Conservation (phyloP, 2,888 invertebrate species). For the Tanytarsus gracilentus region DNA sequence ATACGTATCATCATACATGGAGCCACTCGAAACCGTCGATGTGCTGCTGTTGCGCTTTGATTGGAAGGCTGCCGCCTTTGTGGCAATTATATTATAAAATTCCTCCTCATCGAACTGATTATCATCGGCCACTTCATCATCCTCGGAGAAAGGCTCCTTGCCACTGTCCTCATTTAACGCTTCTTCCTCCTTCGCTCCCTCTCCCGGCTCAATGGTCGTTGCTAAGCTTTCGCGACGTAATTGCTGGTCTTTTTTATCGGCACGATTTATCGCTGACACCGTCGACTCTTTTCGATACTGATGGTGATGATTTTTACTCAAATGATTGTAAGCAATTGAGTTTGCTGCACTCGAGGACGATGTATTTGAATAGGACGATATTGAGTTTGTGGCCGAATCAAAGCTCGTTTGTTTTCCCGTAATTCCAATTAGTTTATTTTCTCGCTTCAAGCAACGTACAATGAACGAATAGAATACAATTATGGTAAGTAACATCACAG, state of each 20-base stretch:
- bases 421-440: slow-evolving; percentile 14
- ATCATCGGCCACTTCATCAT: slow-evolving; percentile 24
- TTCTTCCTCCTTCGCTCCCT: neutral
- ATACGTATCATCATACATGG: slow-evolving; percentile 25
- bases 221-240: neutral
- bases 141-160: slow-evolving; percentile 11
- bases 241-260: neutral
- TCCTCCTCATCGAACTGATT: slow-evolving; percentile 27
- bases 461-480: slow-evolving; percentile 27
- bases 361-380: slow-evolving; percentile 7
- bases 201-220: neutral
- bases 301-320: slow-evolving; percentile 1
- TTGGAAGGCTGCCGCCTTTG: slow-evolving; percentile 18
- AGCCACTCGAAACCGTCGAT: slow-evolving; percentile 21
- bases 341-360: slow-evolving; percentile 14
- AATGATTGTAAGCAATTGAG: slow-evolving; percentile 18
- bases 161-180: slow-evolving; percentile 12
- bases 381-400: slow-evolving; percentile 1
- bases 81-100: slow-evolving; percentile 27
- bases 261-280: neutral
- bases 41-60: slow-evolving; percentile 28
- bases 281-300: neutral
- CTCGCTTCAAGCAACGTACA: slow-evolving; percentile 25
- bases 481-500: slow-evolving; percentile 26
- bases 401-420: neutral